Conservation (phyloP, 2,888 invertebrate genomes). For the Arge pagana region DNA sequence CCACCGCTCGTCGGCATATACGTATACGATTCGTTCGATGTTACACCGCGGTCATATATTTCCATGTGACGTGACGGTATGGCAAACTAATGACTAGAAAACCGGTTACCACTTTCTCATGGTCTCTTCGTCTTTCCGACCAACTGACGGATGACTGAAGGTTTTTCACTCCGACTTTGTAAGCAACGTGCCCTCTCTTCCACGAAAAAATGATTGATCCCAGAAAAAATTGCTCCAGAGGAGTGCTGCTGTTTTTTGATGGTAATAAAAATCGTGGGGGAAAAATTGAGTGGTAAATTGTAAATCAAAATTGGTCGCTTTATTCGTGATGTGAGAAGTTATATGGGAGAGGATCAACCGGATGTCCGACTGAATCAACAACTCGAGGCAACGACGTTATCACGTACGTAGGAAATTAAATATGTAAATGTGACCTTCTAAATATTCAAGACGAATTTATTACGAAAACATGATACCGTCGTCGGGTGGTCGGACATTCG, state of each 20-base stretch:
- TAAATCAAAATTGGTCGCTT: too few species aligned
- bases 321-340: too few species aligned
- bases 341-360: conserved; percentile 18
- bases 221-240: too few species aligned
- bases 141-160: too few species aligned
- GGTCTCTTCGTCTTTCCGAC: neutral
- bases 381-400: conserved; percentile 15
- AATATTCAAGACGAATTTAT: conserved; percentile 36
- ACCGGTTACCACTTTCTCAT: conserved; percentile 40
- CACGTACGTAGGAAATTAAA: conserved; percentile 28
- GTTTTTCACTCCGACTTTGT: too few species aligned
- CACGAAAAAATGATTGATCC: too few species aligned
- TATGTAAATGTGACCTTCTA: conserved; percentile 35
- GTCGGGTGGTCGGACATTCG: neutral
- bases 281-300: too few species aligned
- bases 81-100: conserved; percentile 43
- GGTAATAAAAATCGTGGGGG: too few species aligned
- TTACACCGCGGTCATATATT: conserved; percentile 36
- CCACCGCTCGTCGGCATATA: neutral
- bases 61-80: conserved; percentile 40
- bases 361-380: conserved; percentile 31
- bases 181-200: too few species aligned
- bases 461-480: conserved; percentile 33
- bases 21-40: conserved; percentile 25
- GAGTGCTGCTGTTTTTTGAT: too few species aligned